Evolutionary conservation across 2,888 invertebrate species (phyloP).

Genomic region (Bimastos eiseni): DNA sequence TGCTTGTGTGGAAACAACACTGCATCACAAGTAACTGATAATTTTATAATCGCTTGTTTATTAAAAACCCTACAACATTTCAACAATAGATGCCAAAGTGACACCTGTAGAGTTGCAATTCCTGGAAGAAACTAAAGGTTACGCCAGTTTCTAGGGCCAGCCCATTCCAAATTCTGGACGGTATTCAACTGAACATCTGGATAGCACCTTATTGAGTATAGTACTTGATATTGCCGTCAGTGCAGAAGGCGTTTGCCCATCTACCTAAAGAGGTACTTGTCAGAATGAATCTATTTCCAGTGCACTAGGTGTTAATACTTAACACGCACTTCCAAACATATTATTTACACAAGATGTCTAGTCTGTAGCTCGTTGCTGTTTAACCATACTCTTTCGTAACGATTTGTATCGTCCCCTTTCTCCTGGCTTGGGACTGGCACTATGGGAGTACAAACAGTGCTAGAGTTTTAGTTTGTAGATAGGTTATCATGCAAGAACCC

Average conservation of each 20-base stretch:
- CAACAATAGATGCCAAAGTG: background rate
- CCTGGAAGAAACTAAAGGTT: background rate
- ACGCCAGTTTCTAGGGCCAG: background rate
- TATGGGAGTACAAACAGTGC: too few species aligned
- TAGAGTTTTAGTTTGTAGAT: too few species aligned
- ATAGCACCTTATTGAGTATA: background rate
- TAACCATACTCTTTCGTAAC: too few species aligned
- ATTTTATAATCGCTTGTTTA: background rate
- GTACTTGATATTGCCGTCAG: background rate
- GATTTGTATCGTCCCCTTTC: too few species aligned
- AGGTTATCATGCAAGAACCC: background rate
- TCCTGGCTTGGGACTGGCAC: too few species aligned
- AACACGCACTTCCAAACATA: background rate
- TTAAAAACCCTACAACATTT: background rate
- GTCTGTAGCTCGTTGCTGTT: too few species aligned
- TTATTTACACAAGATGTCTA: background rate
- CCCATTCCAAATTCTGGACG: background rate
- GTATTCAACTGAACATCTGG: background rate
- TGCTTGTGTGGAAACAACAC: background rate
- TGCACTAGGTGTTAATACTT: background rate
- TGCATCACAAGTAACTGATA: background rate
- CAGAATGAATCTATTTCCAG: background rate
- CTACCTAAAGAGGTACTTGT: background rate
- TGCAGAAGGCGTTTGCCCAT: background rate
- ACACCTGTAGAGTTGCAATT: background rate